phyloP scores from a whole-genome alignment of 1,140 invertebrate genomes.

The Dryas iulia region DNA sequence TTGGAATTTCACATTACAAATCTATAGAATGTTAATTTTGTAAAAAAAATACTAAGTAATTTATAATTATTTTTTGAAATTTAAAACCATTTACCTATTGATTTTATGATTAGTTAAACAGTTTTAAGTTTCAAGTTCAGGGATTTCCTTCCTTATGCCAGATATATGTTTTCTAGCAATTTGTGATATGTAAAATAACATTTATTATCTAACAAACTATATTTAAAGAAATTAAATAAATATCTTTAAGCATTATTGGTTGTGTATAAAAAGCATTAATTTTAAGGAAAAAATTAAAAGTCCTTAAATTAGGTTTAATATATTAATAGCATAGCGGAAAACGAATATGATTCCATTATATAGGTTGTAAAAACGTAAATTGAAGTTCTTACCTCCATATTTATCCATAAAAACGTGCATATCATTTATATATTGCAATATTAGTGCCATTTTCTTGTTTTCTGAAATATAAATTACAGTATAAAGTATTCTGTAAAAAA shows the following conservation, averaged over 20 bases:
- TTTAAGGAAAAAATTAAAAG: too few relatives aligned
- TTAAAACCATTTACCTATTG: background rate
- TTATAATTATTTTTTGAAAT: background rate
- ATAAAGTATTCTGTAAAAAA: conserved; percentile 24
- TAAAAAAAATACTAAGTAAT: background rate
- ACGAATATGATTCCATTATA: background rate
- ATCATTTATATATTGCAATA: conserved; percentile 75
- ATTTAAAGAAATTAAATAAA: too few relatives aligned
- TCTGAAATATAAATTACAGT: conserved; percentile 60
- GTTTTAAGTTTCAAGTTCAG: too few relatives aligned
- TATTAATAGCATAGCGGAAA: background rate
- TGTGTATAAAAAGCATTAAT: too few relatives aligned
- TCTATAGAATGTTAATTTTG: too few relatives aligned
- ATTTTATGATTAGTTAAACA: too few relatives aligned
- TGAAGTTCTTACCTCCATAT: conserved; percentile 76
- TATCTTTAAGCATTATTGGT: too few relatives aligned
- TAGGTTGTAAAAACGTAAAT: conserved; percentile 10
- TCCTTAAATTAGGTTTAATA: too few relatives aligned
- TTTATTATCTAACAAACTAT: too few relatives aligned
- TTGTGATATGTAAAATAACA: too few relatives aligned
- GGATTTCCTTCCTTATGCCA: too few relatives aligned
- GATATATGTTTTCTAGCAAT: background rate
- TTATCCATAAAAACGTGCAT: conserved; percentile 78
- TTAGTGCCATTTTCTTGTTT: conserved; percentile 75
- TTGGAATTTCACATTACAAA: too few relatives aligned